phyloP scores from a whole-genome alignment of 2,888 invertebrate genomes.

The Andrena trimmerana region DNA sequence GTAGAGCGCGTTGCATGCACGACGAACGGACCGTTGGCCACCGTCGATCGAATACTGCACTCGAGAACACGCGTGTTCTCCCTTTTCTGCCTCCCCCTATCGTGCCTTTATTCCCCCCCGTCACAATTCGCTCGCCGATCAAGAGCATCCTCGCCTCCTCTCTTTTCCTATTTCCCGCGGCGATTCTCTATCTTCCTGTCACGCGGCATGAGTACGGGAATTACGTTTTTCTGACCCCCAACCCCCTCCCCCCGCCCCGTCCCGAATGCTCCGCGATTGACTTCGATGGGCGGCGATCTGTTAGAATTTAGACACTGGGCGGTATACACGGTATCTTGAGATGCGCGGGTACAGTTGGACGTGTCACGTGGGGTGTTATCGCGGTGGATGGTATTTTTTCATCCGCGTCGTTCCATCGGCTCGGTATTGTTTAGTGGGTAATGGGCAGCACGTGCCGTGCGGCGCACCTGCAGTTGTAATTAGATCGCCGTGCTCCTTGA shows the following conservation, averaged over 20 bases:
- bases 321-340: too few species aligned
- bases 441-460: too few species aligned
- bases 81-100: conserved; percentile 71
- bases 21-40: conserved; percentile 39
- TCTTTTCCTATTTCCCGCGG: conserved; percentile 31
- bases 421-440: too few species aligned
- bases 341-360: too few species aligned
- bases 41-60: conserved; percentile 62
- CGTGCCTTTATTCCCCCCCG: conserved; percentile 53
- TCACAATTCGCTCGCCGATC: conserved; percentile 31
- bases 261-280: neutral
- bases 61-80: conserved; percentile 63
- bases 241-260: neutral
- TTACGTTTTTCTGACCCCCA: neutral
- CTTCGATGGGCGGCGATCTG: neutral
- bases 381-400: too few species aligned
- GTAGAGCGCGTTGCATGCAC: conserved; percentile 13
- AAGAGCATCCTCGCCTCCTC: conserved; percentile 30
- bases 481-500: too few species aligned
- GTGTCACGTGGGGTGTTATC: too few species aligned
- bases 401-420: too few species aligned
- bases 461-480: too few species aligned
- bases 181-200: neutral
- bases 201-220: neutral
- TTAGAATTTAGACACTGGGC: too few species aligned